These are phyloP conservation scores for Drosophila bocqueti DNA, from an alignment of 1,140 invertebrate species.

Conservation along the genomic window DNA sequence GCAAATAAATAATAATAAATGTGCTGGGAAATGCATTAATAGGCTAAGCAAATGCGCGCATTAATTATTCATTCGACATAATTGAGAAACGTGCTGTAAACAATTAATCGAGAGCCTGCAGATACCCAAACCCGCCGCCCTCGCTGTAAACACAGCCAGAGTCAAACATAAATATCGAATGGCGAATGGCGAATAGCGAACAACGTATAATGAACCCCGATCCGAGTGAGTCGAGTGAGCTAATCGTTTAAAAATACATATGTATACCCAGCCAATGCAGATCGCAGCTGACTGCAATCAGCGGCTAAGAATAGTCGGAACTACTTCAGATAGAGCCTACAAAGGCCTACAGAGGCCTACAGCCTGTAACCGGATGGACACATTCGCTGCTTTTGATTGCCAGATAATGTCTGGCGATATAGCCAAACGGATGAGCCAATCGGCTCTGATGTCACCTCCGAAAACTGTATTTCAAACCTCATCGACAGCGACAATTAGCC, in stretches of 20 bases:
- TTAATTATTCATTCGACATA: slow-evolving; percentile 62
- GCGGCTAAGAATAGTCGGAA: slow-evolving; percentile 47
- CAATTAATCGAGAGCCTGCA: slow-evolving; percentile 58
- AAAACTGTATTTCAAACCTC: slow-evolving; percentile 21
- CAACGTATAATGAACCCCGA: slow-evolving; percentile 12
- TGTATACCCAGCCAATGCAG: slow-evolving; percentile 16
- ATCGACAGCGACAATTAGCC: neutral
- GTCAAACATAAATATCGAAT: slow-evolving; percentile 56
- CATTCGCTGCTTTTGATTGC: slow-evolving; percentile 26
- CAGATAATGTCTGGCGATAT: slow-evolving; percentile 52
- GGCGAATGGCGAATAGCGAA: slow-evolving; percentile 1
- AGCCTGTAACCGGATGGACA: slow-evolving; percentile 10
- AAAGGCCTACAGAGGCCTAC: slow-evolving; percentile 7
- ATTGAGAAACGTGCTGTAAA: slow-evolving; percentile 68
- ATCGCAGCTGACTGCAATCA: slow-evolving; percentile 41
- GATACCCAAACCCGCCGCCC: neutral
- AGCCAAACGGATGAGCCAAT: slow-evolving; percentile 55
- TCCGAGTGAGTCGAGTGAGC: slow-evolving; percentile 27
- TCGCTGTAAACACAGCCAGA: slow-evolving; percentile 36
- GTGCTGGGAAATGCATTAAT: slow-evolving; percentile 68
- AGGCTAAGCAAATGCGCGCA: slow-evolving; percentile 49
- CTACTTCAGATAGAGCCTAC: slow-evolving; percentile 25
- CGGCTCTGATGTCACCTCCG: slow-evolving; percentile 44
- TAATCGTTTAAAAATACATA: slow-evolving; percentile 63
- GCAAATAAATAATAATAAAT: slow-evolving; percentile 73